These are phyloP conservation scores for Trigoniulus corallinus DNA, from an alignment of 1,140 invertebrate genomes.

Conservation along the genomic window DNA sequence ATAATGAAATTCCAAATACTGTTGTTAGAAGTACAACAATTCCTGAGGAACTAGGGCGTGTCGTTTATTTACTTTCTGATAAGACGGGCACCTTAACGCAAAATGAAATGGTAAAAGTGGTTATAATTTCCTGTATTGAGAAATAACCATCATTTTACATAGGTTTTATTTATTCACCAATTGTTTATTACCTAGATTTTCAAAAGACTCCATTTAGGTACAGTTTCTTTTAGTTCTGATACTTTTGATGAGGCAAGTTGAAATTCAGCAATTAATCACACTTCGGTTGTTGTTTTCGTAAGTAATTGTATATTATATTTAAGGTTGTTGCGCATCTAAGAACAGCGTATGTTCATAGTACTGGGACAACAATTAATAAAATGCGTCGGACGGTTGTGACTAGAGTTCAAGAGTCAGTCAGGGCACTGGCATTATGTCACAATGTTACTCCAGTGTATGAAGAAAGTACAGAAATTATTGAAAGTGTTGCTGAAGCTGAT, in stretches of 20 bases:
- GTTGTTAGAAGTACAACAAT: constrained; percentile 98
- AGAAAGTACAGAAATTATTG: constrained; percentile 9
- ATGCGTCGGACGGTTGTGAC: constrained; percentile 50
- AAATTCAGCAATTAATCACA: neutral
- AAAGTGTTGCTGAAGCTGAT: constrained; percentile 38
- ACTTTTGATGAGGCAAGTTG: constrained; percentile 62
- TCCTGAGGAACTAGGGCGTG: constrained; percentile 92
- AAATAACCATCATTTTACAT: constrained; percentile 5
- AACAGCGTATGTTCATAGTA: constrained; percentile 16
- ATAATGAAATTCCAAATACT: constrained; percentile 80
- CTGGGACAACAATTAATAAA: constrained; percentile 16
- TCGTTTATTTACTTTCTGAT: constrained; percentile 88
- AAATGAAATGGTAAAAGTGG: constrained; percentile 72
- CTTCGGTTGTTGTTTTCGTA: neutral
- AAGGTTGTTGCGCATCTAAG: constrained; percentile 18
- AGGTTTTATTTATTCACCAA: constrained; percentile 12
- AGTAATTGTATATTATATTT: neutral
- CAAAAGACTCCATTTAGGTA: constrained; percentile 81
- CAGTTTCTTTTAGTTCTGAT: constrained; percentile 67
- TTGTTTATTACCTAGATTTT: constrained; percentile 38
- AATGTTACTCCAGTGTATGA: constrained; percentile 93
- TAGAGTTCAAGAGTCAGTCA: constrained; percentile 73
- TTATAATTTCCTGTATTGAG: constrained; percentile 1
- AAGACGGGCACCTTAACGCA: constrained; percentile 98
- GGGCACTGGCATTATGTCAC: constrained; percentile 90